Evolutionary conservation across 30 jellyfish, hydroid and myxozoan species (phyloP), one percentile per base, ranked within the genome.

Genomic region (Aurelia sp.): DNA sequence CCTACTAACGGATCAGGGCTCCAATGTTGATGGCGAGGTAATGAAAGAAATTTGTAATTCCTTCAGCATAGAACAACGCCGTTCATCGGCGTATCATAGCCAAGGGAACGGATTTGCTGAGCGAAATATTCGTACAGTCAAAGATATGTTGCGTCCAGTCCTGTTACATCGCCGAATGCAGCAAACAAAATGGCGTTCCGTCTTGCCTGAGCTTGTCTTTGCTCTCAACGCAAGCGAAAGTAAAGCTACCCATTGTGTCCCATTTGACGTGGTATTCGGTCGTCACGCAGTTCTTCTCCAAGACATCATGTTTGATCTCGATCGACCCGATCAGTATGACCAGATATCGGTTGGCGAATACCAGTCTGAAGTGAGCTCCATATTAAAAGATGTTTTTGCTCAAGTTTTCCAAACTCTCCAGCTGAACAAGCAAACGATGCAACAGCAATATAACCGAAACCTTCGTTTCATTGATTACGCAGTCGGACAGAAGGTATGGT

Each of bases 1-100:
- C 52, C 84, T 81, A n/a, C 51, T 64, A 13, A 57, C 83, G 15
- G 91, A 81, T 48, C 91, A 81, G 19, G 91, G 91, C 51, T 67
- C 85, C 17, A 67, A 63, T 47, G 91, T 62, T 4, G 91, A 66
- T 62, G 85, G 85, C 2, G 50, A 50, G 47, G 50, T 31, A 2
- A 5, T 74, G 50, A 48, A n/a, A 50, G 76, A 74, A n/a, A 20
- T 74, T 20, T 74, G 85, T 50, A 55, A 41, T 41, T 12, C 19
- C 38, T 30, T 74, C 2, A 33, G 75, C 76, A 74, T 74, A 16
- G 85, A 74, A 41, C 3, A 74, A 30, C 75, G 85, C 33, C 76
- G 85, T 74, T 74, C 33, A 27, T 27, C 33, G 2, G 33, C 33
- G 33, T 27, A 27, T 27, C 33, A 27, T 27, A 27, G 33, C 33